Base-by-base conservation (phyloP, 92 coral and sea anemone species). In the Bergia puertoricense region DNA sequence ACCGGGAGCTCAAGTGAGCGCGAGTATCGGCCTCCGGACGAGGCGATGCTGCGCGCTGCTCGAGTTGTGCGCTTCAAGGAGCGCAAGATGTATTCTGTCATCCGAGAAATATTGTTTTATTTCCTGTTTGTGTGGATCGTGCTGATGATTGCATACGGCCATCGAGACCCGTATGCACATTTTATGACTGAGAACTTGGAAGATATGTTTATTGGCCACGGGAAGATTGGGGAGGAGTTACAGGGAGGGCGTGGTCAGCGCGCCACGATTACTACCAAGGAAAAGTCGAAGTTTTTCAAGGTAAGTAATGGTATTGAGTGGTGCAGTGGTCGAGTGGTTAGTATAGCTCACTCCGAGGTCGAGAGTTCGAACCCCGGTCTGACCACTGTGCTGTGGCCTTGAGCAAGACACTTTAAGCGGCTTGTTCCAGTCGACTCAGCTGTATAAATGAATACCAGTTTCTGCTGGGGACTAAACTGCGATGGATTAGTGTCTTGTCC, bases 121-220 rank as follows among this genome's bases (percentile, higher is more conserved):
- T 89, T 96, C 76, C 23, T 97, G 90, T 97, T 97, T 88, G 98
- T 96, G 85, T 95, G 98, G 98, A 85, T 97, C 74, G 98, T 97
- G 10, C 88, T 97, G 36, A 81, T 95, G 81, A 93, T 93, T 66
- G 99, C 99, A 11, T 95, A 97, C 45, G 99, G 96, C 66, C 96
- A 97, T 91, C 94, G 96, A 74, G 99, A 97, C 91, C 98, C 99
- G 74, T 92, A 97, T 85, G 98, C 99, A 67, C 94, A 94, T 82
- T 86, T 62, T 77, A 80, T 97, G 95, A 91, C 98, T 8, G 94
- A 91, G 80, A 92, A 94, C 74, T 88, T 95, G 85, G 92, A 94
- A 45, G 92, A 97, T 80, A 90, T 91, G 82, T 93, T 97, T 74
- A 86, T 89, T 44, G 95, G 96, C 45, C 86, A 77, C 75, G 89